Conservation (phyloP, 1,140 invertebrate genomes). For the Nilaparvata lugens region DNA sequence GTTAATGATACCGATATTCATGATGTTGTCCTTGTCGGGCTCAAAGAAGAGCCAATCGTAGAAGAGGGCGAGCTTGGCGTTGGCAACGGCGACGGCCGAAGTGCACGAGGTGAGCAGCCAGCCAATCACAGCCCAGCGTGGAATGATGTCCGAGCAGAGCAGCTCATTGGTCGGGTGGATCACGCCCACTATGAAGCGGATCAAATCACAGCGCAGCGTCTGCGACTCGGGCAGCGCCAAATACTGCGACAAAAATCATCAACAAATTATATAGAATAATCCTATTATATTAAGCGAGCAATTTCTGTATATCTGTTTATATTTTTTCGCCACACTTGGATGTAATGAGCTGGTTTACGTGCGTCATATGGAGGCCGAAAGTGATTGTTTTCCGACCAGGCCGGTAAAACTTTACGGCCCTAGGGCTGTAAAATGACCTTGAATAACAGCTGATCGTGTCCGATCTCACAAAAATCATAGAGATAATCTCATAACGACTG, state of each 20-base stretch:
- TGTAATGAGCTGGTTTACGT: no score
- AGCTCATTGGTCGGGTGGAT: constrained; percentile 97
- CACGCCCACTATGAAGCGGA: constrained; percentile 93
- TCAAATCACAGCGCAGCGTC: constrained; percentile 88
- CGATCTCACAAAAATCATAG: no score
- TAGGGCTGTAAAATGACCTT: no score
- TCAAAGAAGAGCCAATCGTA: constrained; percentile 98
- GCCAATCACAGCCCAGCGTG: constrained; percentile 95
- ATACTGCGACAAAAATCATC: constrained; percentile 55
- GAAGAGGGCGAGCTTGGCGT: constrained; percentile 92
- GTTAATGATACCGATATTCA: constrained; percentile 78
- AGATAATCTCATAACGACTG: no score
- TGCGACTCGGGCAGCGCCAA: constrained; percentile 95
- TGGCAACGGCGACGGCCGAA: constrained; percentile 84
- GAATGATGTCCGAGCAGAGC: constrained; percentile 95
- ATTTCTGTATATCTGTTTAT: no score
- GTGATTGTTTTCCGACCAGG: no score
- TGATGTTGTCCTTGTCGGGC: constrained; percentile 92
- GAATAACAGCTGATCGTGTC: no score
- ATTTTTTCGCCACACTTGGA: no score
- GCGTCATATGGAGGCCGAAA: no score
- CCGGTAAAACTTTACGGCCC: no score
- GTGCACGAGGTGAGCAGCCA: constrained; percentile 96
- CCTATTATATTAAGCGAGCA: no score
- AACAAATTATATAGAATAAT: not conserved